A percentile compares a stretch with the other conserved stretches of the same genome.
Conservation (phyloP, 2,888 invertebrate genomes). For the Dynastes tityus region DNA sequence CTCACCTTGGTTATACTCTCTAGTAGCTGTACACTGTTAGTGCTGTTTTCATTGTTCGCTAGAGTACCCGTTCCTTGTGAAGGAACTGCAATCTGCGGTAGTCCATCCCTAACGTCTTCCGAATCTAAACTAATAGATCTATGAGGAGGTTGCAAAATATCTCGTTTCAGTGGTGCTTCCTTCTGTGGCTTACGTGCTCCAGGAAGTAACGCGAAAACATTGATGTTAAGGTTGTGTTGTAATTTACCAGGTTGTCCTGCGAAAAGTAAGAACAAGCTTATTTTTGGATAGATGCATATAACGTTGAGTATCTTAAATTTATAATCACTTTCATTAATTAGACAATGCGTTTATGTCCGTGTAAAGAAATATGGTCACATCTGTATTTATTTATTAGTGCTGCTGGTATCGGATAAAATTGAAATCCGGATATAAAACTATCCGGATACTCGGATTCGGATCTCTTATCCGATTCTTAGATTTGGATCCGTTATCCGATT, state of each 20-base stretch:
- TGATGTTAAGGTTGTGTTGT: constrained; percentile 75
- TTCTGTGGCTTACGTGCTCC: constrained; percentile 67
- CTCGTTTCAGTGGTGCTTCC: neutral
- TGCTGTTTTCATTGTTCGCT: constrained; percentile 13
- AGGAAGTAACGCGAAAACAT: constrained; percentile 78
- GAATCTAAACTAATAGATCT: constrained; percentile 31
- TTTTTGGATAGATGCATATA: too few relatives aligned
- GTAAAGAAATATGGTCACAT: too few relatives aligned
- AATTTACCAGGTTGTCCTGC: constrained; percentile 66
- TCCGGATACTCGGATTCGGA: too few relatives aligned
- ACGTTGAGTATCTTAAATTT: too few relatives aligned
- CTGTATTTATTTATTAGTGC: too few relatives aligned
- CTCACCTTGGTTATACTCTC: constrained; percentile 67
- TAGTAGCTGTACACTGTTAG: constrained; percentile 59
- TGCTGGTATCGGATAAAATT: too few relatives aligned
- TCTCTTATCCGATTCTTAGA: too few relatives aligned
- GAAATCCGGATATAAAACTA: too few relatives aligned
- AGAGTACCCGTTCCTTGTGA: neutral
- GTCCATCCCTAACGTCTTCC: constrained; percentile 3
- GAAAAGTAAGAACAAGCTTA: constrained; percentile 1
- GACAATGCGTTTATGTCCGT: too few relatives aligned
- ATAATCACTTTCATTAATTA: too few relatives aligned
- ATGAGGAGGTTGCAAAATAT: neutral
- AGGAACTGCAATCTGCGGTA: neutral
- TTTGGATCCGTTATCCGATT: too few relatives aligned